phyloP scores from a whole-genome alignment of 1,140 invertebrate genomes.

The Panagrolaimus sp. region DNA sequence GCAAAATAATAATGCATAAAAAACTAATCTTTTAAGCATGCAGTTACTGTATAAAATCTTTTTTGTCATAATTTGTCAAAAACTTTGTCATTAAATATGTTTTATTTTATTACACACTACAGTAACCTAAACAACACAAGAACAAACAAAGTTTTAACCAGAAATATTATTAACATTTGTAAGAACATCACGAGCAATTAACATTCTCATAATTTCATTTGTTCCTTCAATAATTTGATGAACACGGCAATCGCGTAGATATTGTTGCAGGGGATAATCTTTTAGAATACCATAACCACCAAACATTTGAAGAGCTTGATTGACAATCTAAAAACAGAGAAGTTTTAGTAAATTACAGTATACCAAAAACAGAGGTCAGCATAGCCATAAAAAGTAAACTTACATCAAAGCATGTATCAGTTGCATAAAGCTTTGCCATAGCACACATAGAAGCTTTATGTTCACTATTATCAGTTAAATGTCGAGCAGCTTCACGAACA shows the following conservation, averaged over 20 bases:
- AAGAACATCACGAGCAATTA: conserved; percentile 63
- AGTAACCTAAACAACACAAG: no score
- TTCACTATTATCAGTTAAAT: conserved; percentile 61
- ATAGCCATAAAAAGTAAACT: conserved; percentile 21
- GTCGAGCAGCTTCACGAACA: conserved; percentile 64
- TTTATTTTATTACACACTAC: no score
- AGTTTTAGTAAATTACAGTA: not conserved
- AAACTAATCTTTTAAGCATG: no score
- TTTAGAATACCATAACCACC: conserved; percentile 68
- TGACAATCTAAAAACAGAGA: conserved; percentile 63
- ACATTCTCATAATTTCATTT: conserved; percentile 66
- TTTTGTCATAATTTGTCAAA: no score
- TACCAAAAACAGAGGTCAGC: no score
- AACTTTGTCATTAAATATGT: no score
- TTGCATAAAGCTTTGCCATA: conserved; percentile 57
- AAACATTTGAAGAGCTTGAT: conserved; percentile 65
- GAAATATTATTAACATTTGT: conserved; percentile 15
- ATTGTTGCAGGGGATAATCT: conserved; percentile 66
- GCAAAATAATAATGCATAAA: no score
- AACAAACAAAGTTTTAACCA: not conserved
- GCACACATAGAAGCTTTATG: conserved; percentile 60
- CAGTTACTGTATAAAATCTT: no score
- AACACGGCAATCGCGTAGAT: conserved; percentile 65
- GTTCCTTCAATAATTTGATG: conserved; percentile 67
- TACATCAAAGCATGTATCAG: conserved; percentile 65